Percentiles rank a stretch among this genome's conserved stretches.
Conservation (phyloP, 2,113 vertebrate species). For the Melanocharis versteri region DNA sequence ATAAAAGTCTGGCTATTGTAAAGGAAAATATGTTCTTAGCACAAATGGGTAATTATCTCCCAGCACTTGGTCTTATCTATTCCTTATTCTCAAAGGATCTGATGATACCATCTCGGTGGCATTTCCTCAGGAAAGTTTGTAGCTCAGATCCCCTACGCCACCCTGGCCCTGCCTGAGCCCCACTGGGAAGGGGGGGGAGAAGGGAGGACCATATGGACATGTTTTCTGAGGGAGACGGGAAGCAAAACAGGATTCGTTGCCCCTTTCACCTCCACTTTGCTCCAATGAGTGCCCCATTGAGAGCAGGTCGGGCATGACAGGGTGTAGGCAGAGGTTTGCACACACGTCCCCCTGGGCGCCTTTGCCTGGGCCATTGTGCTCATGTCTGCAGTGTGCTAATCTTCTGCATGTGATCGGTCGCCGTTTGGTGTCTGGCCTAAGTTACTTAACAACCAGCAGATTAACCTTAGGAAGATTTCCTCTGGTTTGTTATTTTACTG, state of each 20-base stretch:
- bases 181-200: not conserved
- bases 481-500: not conserved
- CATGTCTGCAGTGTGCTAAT: not conserved
- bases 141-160: constrained; percentile 21
- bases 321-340: not conserved
- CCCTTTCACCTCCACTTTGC: not conserved
- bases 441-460: constrained; percentile 39
- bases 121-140: constrained; percentile 76
- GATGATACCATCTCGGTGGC: constrained; percentile 72
- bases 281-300: accelerated
- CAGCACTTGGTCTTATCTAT: constrained; percentile 38
- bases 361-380: not conserved
- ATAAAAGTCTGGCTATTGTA: not conserved
- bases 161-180: not conserved
- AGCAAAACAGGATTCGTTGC: not conserved
- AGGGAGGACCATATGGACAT: not conserved
- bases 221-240: not conserved
- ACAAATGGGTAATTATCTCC: constrained; percentile 53
- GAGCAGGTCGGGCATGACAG: accelerated
- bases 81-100: constrained; percentile 10
- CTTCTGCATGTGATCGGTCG: not conserved
- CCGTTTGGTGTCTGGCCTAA: not conserved
- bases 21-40: constrained; percentile 13
- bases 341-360: accelerated
- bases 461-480: constrained; percentile 28